These are phyloP conservation scores for Apomyelois bistriatella DNA, from an alignment of 2,888 invertebrate genomes.

Conservation along the genomic window DNA sequence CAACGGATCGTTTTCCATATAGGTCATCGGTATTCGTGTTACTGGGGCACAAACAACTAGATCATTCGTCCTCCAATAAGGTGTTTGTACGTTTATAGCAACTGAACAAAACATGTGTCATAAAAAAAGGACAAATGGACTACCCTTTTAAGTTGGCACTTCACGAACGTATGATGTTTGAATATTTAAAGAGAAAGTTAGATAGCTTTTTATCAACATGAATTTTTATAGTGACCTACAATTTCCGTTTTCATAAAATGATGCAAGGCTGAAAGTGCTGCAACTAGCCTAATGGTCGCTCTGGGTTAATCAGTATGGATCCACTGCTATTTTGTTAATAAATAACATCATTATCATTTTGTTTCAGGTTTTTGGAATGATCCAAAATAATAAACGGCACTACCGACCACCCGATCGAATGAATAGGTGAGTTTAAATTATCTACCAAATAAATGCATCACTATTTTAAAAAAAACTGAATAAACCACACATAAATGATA, in stretches of 20 bases:
- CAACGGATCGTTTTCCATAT: slow-evolving; percentile 52
- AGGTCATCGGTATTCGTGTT: slow-evolving; percentile 55
- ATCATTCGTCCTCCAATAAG: slow-evolving; percentile 8
- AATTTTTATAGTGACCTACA: not conserved
- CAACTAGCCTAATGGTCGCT: no score
- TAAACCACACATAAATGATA: no score
- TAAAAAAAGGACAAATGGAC: slow-evolving; percentile 8
- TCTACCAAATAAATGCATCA: not conserved
- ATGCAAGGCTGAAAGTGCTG: no score
- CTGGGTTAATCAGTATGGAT: no score
- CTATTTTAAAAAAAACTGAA: no score
- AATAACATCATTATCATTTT: slow-evolving; percentile 23
- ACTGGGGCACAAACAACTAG: slow-evolving; percentile 35
- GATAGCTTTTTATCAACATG: not conserved
- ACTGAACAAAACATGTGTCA: slow-evolving; percentile 12
- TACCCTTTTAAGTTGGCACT: not conserved
- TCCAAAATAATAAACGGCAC: slow-evolving; percentile 49
- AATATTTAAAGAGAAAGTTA: slow-evolving; percentile 2
- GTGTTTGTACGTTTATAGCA: slow-evolving; percentile 5
- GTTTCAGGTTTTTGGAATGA: slow-evolving; percentile 73
- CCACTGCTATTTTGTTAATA: no score
- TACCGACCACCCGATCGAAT: slow-evolving; percentile 65
- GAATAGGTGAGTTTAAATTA: slow-evolving; percentile 49
- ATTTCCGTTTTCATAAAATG: not conserved
- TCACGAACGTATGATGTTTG: not conserved